These are phyloP conservation scores for Ginglymostoma cirratum DNA, from an alignment of 2,113 vertebrate species.

Conservation along the genomic window DNA sequence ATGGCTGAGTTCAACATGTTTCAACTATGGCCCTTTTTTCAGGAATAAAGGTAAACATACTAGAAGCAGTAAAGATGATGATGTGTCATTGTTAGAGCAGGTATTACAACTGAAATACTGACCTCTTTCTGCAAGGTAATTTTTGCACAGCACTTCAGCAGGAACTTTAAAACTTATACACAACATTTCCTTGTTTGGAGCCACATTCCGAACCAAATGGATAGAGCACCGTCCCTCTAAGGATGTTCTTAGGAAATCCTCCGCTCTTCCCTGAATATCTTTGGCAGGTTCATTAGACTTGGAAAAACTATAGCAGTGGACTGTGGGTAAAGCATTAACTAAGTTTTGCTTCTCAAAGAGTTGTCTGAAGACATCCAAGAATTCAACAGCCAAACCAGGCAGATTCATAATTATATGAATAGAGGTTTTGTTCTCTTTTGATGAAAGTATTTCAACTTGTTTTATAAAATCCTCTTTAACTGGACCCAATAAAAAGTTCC, in stretches of 20 bases:
- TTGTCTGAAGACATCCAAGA: constrained; percentile 72
- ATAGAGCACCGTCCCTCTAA: constrained; percentile 64
- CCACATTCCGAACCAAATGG: constrained; percentile 82
- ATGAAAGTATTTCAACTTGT: constrained; percentile 50
- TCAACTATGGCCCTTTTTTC: not conserved
- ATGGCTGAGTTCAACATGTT: not conserved
- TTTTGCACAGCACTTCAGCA: constrained; percentile 63
- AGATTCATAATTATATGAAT: constrained; percentile 91
- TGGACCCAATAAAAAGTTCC: constrained; percentile 76
- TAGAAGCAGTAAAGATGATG: not conserved
- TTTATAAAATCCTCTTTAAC: constrained; percentile 66
- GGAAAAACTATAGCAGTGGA: constrained; percentile 91
- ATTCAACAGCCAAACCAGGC: constrained; percentile 81
- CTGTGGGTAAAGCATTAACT: constrained; percentile 58
- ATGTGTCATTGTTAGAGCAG: not conserved
- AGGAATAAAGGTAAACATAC: not conserved
- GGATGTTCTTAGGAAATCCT: constrained; percentile 58
- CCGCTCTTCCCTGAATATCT: constrained; percentile 68
- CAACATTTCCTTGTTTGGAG: constrained; percentile 94
- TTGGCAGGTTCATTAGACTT: constrained; percentile 65
- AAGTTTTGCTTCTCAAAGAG: constrained; percentile 56
- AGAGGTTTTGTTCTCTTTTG: constrained; percentile 40
- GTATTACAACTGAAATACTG: constrained; percentile 43
- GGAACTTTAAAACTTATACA: constrained; percentile 80
- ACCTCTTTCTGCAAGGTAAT: constrained; percentile 55